A percentile compares a stretch with the other conserved stretches of the same genome.
Evolutionary conservation across 2,797 vertebrate genomes (phyloP).

Genomic region (Threskiornis aethiopicus): DNA sequence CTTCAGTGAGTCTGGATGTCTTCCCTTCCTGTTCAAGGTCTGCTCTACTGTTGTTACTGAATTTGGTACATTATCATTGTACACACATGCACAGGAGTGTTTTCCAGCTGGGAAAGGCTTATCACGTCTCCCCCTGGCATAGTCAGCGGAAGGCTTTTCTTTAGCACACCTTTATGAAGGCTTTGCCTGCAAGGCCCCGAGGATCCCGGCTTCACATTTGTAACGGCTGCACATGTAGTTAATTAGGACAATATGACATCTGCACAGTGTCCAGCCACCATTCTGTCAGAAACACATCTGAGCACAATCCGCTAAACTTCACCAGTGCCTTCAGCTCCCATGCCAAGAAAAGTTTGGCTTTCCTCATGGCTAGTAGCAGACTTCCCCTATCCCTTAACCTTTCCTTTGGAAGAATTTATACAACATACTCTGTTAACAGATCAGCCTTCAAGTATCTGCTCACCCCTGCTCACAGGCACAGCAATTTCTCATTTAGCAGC

Average conservation of each 20-base stretch:
- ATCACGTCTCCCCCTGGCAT: background rate
- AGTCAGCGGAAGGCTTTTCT: background rate
- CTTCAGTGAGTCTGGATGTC: background rate
- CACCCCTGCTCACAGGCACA: background rate
- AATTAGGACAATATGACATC: background rate
- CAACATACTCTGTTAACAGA: background rate
- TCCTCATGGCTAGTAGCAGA: background rate
- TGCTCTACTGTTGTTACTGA: background rate
- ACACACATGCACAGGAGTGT: background rate
- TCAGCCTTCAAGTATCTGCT: background rate
- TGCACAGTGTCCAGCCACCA: background rate
- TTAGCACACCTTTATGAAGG: conserved; percentile 31
- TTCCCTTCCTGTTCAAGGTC: background rate
- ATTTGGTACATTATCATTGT: background rate
- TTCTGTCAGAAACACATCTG: background rate
- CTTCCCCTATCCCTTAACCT: background rate
- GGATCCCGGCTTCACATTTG: background rate
- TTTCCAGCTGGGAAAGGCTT: conserved; percentile 25
- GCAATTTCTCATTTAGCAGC: background rate
- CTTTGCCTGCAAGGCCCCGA: background rate
- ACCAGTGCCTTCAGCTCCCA: background rate
- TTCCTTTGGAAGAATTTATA: conserved; percentile 9
- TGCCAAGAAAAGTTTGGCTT: background rate
- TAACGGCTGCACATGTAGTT: background rate
- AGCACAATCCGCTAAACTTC: background rate